A percentile compares a stretch with the other conserved stretches of the same genome.
phyloP scores from a whole-genome alignment of 2,888 invertebrate genomes.

The Caenorhabditis drosophilae region DNA sequence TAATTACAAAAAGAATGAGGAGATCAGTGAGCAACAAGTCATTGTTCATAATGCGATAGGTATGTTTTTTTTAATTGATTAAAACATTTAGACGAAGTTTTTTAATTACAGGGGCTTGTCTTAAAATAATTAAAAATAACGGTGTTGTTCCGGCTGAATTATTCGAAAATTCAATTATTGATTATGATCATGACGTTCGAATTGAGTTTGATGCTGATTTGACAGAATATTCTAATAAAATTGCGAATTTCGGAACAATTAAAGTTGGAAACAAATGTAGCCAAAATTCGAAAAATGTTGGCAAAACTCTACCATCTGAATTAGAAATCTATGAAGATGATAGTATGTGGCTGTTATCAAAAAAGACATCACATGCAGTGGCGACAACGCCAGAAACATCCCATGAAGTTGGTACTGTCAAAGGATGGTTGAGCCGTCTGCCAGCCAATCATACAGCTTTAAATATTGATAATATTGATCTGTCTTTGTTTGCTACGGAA shows the following conservation, averaged over 20 bases:
- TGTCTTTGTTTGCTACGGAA: slow-evolving; percentile 19
- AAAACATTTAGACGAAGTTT: too few relatives aligned
- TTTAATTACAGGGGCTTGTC: neutral
- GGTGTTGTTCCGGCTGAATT: neutral
- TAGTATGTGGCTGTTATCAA: slow-evolving; percentile 27
- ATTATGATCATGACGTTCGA: slow-evolving; percentile 39
- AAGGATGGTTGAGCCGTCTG: slow-evolving; percentile 27
- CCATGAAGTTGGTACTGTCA: slow-evolving; percentile 30
- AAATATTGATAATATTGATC: slow-evolving; percentile 17
- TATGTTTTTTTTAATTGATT: neutral
- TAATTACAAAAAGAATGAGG: neutral
- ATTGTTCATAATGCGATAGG: neutral
- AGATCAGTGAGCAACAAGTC: neutral
- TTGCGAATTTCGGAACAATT: slow-evolving; percentile 36
- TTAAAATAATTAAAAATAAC: neutral
- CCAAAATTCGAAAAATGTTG: slow-evolving; percentile 19
- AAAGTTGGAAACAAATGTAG: slow-evolving; percentile 16
- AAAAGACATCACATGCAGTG: slow-evolving; percentile 10
- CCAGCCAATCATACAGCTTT: slow-evolving; percentile 17
- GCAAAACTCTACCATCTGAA: slow-evolving; percentile 20
- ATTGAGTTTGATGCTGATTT: slow-evolving; percentile 45
- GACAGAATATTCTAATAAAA: slow-evolving; percentile 32
- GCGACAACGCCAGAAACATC: slow-evolving; percentile 21
- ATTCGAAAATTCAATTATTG: slow-evolving; percentile 6
- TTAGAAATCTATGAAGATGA: slow-evolving; percentile 32